Evolutionary conservation across 1,140 invertebrate genomes (phyloP).

Genomic region (Drosophila busckii): DNA sequence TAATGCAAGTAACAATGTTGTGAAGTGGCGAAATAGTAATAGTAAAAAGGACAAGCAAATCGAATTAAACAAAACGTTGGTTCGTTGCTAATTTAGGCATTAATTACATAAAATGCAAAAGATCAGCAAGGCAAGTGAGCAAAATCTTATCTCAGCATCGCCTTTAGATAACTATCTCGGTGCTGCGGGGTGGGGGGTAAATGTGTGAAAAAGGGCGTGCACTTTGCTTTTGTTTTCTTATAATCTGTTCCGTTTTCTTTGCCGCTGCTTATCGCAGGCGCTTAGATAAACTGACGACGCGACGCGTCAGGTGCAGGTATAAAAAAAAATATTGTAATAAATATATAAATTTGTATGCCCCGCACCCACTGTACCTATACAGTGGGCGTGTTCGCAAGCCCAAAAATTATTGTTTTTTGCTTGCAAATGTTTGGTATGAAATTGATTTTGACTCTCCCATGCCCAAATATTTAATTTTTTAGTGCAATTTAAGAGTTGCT

Average conservation of each 20-base stretch:
- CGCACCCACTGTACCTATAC: conserved; percentile 5
- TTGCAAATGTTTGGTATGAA: conserved; percentile 5
- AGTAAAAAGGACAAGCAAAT: too few relatives aligned
- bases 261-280: conserved; percentile 30
- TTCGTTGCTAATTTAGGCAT: conserved; percentile 34
- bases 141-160: conserved; percentile 14
- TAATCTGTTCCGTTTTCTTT: neutral
- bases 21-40: neutral
- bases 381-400: conserved; percentile 45
- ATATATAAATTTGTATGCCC: too few relatives aligned
- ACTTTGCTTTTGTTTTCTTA: neutral
- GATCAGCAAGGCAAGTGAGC: conserved; percentile 2
- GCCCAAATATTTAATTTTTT: too few relatives aligned
- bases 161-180: conserved; percentile 1
- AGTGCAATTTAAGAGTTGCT: too few relatives aligned
- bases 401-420: conserved; percentile 18
- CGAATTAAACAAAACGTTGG: conserved; percentile 33
- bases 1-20: neutral
- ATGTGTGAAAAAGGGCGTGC: conserved; percentile 18
- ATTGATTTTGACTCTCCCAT: neutral
- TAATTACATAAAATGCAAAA: conserved; percentile 11
- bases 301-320: conserved; percentile 13
- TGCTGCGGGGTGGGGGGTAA: neutral
- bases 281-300: conserved; percentile 28
- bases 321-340: too few relatives aligned